Evolutionary conservation across 2,797 vertebrate genomes (phyloP), one percentile per base, ranked within the genome.

Genomic region (Pseudochirops cupreus): DNA sequence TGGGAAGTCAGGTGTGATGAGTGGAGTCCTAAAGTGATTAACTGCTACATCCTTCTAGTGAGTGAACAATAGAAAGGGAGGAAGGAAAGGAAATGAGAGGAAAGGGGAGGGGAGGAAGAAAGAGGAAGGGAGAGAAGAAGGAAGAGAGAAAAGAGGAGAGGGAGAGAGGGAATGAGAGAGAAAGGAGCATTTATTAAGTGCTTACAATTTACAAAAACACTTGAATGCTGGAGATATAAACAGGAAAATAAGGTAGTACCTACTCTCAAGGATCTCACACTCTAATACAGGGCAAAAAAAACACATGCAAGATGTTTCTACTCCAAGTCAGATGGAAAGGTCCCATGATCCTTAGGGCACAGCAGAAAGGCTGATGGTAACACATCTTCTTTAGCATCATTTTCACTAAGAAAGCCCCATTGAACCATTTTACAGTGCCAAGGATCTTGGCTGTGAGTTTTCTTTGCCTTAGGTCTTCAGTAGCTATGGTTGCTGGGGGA

Each of bases 101-200:
- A 28, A 0, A 6, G 29, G 14, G 26, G 2, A 2, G 33, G 10
- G 11, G 62, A 18, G 6, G 4, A n/a, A 9, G 1, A 56, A 29
- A 7, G 1, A 46, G 4, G 13, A 26, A 9, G 26, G 26, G 57
- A 52, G 5, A 2, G 6, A 16, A 31, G 89, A 9, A 21, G 31
- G n/a, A 18, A 39, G 33, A 33, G 46, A 14, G 21, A 3, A 13
- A 11, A 91, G 7, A 12, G 16, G 50, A 9, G 11, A 21, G 0
- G 1, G 21, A 52, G 82, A 1, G 0, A 3, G 56, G 56, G 12
- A 9, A 16, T 13, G 4, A 39, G 39, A 2, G 26, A 14, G 28
- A 33, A n/a, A 56, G 56, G 12, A 0, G 7, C n/a, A 21, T 74
- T 82, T 82, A 82, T 82, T 21, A 82, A 82, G 74, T 46, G 39